Conservation (phyloP, 1,140 invertebrate species). For the Pogonomyrmex californicus region DNA sequence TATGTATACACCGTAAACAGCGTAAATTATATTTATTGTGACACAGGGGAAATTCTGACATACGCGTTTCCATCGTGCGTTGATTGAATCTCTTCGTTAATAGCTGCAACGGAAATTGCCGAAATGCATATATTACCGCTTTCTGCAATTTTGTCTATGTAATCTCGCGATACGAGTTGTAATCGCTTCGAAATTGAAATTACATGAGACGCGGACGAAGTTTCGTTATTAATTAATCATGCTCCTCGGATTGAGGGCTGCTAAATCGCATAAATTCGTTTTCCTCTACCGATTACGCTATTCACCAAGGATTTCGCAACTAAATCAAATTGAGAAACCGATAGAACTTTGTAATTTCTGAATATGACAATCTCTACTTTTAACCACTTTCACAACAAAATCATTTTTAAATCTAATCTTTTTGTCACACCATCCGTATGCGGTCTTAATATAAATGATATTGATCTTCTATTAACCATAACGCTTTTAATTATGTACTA, state of each 20-base stretch:
- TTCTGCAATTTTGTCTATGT: slow-evolving; percentile 27
- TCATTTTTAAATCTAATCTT: neutral
- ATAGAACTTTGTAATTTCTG: neutral
- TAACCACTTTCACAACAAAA: neutral
- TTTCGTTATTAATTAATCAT: slow-evolving; percentile 62
- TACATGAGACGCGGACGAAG: slow-evolving; percentile 47
- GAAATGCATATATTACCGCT: slow-evolving; percentile 47
- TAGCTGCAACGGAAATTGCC: slow-evolving; percentile 44
- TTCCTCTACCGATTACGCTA: slow-evolving; percentile 28
- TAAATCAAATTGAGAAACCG: slow-evolving; percentile 18
- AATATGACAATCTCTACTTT: slow-evolving; percentile 20
- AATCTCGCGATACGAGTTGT: slow-evolving; percentile 45
- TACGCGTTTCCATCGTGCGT: neutral
- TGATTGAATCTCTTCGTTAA: slow-evolving; percentile 24
- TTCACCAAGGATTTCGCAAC: slow-evolving; percentile 25
- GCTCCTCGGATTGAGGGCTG: slow-evolving; percentile 8
- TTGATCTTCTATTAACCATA: neutral
- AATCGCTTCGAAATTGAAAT: slow-evolving; percentile 62
- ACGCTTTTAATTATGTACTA: neutral
- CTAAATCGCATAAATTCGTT: slow-evolving; percentile 44
- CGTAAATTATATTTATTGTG: slow-evolving; percentile 13
- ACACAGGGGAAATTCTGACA: neutral
- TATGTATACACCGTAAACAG: neutral
- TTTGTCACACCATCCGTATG: neutral
- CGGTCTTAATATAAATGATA: neutral